These are phyloP conservation scores for Casuarius casuarius DNA, from an alignment of 2,113 vertebrate genomes.

Conservation along the genomic window DNA sequence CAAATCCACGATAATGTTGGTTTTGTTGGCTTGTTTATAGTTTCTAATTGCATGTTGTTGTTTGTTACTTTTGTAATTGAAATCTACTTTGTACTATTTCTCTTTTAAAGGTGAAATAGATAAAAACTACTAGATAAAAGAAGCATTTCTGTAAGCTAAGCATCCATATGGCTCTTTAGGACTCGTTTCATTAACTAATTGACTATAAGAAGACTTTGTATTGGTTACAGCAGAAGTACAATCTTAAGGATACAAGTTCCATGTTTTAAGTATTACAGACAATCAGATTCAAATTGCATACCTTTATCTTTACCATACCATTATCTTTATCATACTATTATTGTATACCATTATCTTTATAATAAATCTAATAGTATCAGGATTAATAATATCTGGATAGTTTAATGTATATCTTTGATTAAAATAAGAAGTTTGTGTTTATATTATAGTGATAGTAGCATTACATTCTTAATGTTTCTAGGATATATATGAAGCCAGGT, in stretches of 20 bases:
- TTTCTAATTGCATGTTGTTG: background rate
- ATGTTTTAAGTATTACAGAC: background rate
- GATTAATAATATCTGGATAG: background rate
- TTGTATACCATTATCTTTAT: background rate
- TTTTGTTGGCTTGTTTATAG: background rate
- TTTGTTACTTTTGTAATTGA: background rate
- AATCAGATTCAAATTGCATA: background rate
- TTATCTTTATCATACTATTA: too few relatives aligned
- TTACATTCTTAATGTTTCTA: background rate
- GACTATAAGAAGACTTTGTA: background rate
- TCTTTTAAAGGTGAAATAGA: background rate
- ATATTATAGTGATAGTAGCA: background rate
- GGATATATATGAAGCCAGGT: background rate
- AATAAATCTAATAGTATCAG: background rate
- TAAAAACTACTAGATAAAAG: background rate
- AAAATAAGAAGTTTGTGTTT: background rate
- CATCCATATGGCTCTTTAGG: background rate
- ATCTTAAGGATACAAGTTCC: background rate
- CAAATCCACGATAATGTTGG: fast-evolving
- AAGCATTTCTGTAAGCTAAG: background rate
- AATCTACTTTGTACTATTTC: background rate
- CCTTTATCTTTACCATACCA: background rate
- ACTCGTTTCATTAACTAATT: background rate
- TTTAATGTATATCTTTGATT: background rate
- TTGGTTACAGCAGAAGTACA: background rate